Evolutionary conservation across 2,888 invertebrate genomes (phyloP).

Genomic region (Metacarcinus magister): DNA sequence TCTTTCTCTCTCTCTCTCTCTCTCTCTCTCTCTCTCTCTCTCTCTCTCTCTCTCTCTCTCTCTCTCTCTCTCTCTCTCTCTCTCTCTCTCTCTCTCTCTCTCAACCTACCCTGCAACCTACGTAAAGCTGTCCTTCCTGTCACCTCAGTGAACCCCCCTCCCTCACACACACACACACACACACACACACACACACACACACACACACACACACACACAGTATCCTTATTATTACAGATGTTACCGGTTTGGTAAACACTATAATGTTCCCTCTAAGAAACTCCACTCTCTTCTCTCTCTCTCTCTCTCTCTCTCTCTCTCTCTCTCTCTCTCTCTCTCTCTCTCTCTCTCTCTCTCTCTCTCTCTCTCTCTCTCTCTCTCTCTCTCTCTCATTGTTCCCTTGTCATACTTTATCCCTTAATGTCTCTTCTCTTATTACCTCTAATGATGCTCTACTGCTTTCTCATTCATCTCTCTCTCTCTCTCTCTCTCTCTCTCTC

Average conservation of each 20-base stretch:
- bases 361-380: not conserved
- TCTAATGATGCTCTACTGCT: not conserved
- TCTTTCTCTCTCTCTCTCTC: conserved; percentile 1
- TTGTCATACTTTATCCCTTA: not conserved
- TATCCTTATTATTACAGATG: too few relatives aligned
- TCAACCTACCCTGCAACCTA: not conserved
- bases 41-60: conserved; percentile 11
- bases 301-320: too few relatives aligned
- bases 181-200: not conserved
- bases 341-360: conserved; percentile 1
- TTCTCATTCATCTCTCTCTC: not conserved
- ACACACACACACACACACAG: too few relatives aligned
- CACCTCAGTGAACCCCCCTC: not conserved
- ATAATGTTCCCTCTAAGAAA: too few relatives aligned
- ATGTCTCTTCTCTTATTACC: not conserved
- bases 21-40: conserved; percentile 26
- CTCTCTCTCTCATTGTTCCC: not conserved
- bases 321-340: conserved; percentile 26
- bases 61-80: conserved; percentile 2
- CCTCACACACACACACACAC: conserved; percentile 1
- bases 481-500: not conserved
- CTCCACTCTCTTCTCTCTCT: not conserved
- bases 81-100: conserved; percentile 20
- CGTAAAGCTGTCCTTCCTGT: conserved; percentile 8
- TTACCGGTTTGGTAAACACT: not conserved